phyloP scores from a whole-genome alignment of 1,140 invertebrate genomes.

The Bradysia coprophila region DNA sequence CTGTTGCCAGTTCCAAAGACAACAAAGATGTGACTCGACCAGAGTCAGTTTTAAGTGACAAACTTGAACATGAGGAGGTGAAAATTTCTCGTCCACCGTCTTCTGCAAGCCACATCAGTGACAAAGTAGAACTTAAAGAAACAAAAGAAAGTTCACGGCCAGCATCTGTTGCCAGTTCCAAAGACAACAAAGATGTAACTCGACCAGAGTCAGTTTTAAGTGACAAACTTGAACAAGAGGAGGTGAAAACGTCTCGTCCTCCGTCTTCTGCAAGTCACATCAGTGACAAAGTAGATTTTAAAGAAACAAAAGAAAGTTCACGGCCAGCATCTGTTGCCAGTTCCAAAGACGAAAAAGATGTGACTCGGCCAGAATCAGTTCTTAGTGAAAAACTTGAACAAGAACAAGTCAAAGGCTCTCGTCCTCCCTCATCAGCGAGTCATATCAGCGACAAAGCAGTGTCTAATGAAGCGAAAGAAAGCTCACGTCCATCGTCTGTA shows the following conservation, averaged over 20 bases:
- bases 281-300: neutral
- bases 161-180: neutral
- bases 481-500: neutral
- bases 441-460: neutral
- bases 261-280: slow-evolving; percentile 1
- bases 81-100: neutral
- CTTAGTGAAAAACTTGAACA: slow-evolving; percentile 2
- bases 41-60: neutral
- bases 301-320: slow-evolving; percentile 2
- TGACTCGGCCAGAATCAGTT: slow-evolving; percentile 3
- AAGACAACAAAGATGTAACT: slow-evolving; percentile 8
- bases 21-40: neutral
- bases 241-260: neutral
- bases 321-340: slow-evolving; percentile 9
- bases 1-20: slow-evolving; percentile 2
- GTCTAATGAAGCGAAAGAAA: neutral
- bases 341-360: slow-evolving; percentile 3
- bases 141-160: slow-evolving; percentile 5
- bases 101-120: neutral
- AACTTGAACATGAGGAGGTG: neutral
- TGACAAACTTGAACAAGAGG: neutral
- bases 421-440: no score
- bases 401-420: no score
- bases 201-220: slow-evolving; percentile 7
- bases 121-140: neutral